phyloP scores from a whole-genome alignment of 2,888 invertebrate species.

The Acleris emargana region DNA sequence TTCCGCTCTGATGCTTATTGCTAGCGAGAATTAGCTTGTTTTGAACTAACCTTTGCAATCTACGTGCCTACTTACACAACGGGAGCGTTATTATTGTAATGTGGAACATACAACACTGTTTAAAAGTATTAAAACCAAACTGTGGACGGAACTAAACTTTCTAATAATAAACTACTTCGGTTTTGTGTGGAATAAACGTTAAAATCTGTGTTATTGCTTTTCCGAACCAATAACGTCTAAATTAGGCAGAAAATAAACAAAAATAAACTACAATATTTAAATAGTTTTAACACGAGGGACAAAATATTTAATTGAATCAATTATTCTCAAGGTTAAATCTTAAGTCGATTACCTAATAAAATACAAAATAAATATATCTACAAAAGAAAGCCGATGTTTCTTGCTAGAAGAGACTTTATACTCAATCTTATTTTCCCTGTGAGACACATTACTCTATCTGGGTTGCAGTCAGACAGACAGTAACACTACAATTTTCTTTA shows the following conservation, averaged over 20 bases:
- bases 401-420: constrained; percentile 24
- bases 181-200: not conserved
- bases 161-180: not conserved
- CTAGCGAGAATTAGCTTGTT: constrained; percentile 57
- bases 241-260: too few species aligned
- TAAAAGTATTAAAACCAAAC: not conserved
- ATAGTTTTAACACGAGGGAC: not conserved
- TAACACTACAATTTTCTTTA: constrained; percentile 19
- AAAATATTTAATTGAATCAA: not conserved
- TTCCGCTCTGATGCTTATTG: constrained; percentile 67
- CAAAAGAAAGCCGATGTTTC: constrained; percentile 10
- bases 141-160: too few species aligned
- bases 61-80: constrained; percentile 36
- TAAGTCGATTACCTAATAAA: not conserved
- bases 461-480: constrained; percentile 25
- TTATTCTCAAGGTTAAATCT: not conserved
- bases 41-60: constrained; percentile 52
- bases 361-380: constrained; percentile 4
- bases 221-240: too few species aligned
- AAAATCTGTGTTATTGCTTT: too few species aligned
- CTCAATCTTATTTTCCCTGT: constrained; percentile 34
- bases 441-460: constrained; percentile 32
- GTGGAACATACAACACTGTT: not conserved
- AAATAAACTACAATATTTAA: too few species aligned
- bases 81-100: not conserved